These are phyloP conservation scores for Meiosimyza decipiens DNA, from an alignment of 2,888 invertebrate species.

Conservation along the genomic window DNA sequence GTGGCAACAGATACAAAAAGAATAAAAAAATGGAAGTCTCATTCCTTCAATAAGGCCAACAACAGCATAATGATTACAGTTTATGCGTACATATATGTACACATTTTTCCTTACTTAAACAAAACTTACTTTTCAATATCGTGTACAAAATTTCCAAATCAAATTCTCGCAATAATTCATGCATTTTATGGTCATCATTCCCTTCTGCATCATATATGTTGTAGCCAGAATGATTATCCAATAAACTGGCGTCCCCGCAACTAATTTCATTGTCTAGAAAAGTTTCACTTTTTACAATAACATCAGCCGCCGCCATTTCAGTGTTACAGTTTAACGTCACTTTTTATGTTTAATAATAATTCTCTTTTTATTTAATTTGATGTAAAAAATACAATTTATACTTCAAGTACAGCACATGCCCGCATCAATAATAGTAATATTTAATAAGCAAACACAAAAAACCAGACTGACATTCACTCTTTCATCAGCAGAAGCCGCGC, in stretches of 20 bases:
- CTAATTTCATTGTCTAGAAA: constrained; percentile 19
- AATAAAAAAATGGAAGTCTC: background rate
- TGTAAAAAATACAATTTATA: background rate
- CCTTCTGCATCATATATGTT: constrained; percentile 11
- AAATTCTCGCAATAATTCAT: constrained; percentile 35
- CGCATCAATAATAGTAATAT: too few relatives aligned
- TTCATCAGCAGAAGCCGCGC: too few relatives aligned
- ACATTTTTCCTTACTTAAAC: background rate
- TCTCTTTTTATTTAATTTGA: background rate
- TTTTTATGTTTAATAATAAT: background rate
- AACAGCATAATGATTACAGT: background rate
- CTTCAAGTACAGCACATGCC: background rate
- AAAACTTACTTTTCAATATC: constrained; percentile 38
- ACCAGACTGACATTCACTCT: background rate
- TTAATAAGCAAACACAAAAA: background rate
- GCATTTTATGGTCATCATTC: constrained; percentile 32
- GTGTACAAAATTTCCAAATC: constrained; percentile 39
- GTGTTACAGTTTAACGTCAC: background rate
- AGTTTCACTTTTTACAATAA: constrained; percentile 23
- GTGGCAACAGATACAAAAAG: background rate
- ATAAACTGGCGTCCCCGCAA: background rate
- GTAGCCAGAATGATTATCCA: background rate
- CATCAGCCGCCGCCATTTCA: constrained; percentile 15
- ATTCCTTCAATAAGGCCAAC: background rate
- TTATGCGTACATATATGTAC: background rate